These are phyloP conservation scores for Cyclina sinensis DNA, from an alignment of 1,140 invertebrate species.

Conservation along the genomic window DNA sequence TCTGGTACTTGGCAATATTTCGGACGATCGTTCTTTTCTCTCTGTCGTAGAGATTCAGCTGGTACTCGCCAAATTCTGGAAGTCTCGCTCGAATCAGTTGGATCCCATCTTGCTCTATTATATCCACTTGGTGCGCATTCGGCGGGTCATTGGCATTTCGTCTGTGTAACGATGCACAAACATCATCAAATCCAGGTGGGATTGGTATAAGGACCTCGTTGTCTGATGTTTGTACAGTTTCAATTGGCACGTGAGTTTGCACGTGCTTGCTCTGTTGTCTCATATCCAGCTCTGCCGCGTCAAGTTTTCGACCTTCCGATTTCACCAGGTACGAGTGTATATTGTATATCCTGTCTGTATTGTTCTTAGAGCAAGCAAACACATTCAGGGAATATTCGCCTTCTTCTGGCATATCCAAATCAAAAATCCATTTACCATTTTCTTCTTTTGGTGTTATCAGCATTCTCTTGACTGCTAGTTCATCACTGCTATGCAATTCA, in stretches of 20 bases:
- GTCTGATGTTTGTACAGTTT: conserved; percentile 82
- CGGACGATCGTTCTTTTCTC: conserved; percentile 69
- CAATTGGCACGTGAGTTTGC: conserved; percentile 71
- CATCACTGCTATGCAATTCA: conserved; percentile 81
- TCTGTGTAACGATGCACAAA: conserved; percentile 76
- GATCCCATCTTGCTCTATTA: conserved; percentile 76
- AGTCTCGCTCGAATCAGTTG: conserved; percentile 76
- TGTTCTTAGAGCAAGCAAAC: conserved; percentile 79
- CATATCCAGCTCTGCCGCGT: conserved; percentile 49
- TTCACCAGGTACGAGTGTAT: conserved; percentile 82
- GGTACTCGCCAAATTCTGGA: conserved; percentile 83
- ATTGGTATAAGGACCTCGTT: conserved; percentile 79
- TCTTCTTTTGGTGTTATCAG: conserved; percentile 68
- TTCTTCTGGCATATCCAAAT: conserved; percentile 78
- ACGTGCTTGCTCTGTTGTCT: conserved; percentile 45
- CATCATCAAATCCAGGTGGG: conserved; percentile 74
- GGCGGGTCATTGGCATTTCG: conserved; percentile 79
- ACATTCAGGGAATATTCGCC: conserved; percentile 85
- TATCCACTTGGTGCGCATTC: conserved; percentile 73
- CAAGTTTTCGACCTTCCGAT: conserved; percentile 74
- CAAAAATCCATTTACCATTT: conserved; percentile 80
- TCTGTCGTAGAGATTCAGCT: conserved; percentile 81
- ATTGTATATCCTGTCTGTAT: conserved; percentile 77
- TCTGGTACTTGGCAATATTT: conserved; percentile 82
- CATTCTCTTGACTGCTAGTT: conserved; percentile 76